Percentiles rank a stretch among this genome's conserved stretches.
phyloP scores from a whole-genome alignment of 1,140 invertebrate species.

The Bathynomus jamesi region DNA sequence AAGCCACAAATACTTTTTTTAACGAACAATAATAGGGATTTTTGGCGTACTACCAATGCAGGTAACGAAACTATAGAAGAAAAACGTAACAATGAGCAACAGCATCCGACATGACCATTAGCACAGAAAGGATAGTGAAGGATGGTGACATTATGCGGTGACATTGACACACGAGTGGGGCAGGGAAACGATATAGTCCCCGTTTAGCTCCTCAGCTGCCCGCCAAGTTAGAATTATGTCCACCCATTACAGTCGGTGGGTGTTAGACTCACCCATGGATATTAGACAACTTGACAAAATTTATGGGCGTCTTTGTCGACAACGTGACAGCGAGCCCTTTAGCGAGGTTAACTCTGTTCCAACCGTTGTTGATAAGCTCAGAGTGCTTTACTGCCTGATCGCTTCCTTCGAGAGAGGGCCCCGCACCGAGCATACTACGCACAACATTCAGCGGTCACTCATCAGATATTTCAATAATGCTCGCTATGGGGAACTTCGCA shows the following conservation, averaged over 20 bases:
- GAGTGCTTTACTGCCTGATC: not conserved
- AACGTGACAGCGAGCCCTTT: constrained; percentile 32
- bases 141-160: not conserved
- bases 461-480: constrained; percentile 22
- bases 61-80: not conserved
- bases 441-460: constrained; percentile 8
- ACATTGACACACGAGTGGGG: not conserved
- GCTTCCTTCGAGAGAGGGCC: constrained; percentile 4
- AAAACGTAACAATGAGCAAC: not conserved
- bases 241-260: constrained; percentile 34
- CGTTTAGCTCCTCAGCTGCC: not conserved
- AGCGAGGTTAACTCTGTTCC: constrained; percentile 26
- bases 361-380: constrained; percentile 12
- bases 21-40: not conserved
- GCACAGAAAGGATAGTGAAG: not conserved
- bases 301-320: constrained; percentile 37
- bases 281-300: constrained; percentile 38
- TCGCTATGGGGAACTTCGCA: constrained; percentile 26
- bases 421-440: constrained; percentile 19
- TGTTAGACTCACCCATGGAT: constrained; percentile 36
- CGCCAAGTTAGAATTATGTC: constrained; percentile 27
- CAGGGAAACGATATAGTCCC: not conserved
- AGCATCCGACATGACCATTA: constrained; percentile 1
- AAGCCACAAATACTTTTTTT: too few species aligned
- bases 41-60: not conserved